Evolutionary conservation across 2,888 invertebrate species (phyloP).

Genomic region (Machimus atricapillus): DNA sequence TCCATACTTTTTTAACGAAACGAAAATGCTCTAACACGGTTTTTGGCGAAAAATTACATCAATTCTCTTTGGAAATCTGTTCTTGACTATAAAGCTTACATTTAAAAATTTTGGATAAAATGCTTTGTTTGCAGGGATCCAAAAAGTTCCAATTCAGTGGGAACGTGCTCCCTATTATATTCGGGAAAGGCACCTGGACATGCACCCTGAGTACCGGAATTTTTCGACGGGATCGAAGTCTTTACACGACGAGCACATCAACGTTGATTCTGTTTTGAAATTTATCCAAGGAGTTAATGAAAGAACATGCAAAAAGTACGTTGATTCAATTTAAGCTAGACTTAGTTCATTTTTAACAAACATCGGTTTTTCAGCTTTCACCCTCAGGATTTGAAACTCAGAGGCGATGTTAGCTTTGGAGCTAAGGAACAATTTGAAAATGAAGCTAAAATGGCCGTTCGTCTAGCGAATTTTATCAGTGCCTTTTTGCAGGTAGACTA

Average conservation of each 20-base stretch:
- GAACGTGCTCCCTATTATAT: slow-evolving; percentile 74
- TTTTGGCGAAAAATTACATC: no score
- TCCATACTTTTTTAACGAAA: no score
- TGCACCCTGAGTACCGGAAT: slow-evolving; percentile 77
- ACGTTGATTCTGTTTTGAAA: slow-evolving; percentile 79
- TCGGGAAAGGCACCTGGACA: slow-evolving; percentile 77
- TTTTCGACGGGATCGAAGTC: slow-evolving; percentile 71
- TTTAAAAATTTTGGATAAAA: background rate
- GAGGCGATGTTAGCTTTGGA: slow-evolving; percentile 87
- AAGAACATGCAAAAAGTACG: slow-evolving; percentile 63
- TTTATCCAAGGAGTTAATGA: slow-evolving; percentile 76
- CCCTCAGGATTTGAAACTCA: slow-evolving; percentile 76
- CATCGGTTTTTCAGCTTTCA: slow-evolving; percentile 66
- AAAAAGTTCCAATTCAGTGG: slow-evolving; percentile 85
- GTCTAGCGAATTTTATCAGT: slow-evolving; percentile 94
- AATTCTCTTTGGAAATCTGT: background rate
- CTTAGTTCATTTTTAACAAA: background rate
- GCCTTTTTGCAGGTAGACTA: slow-evolving; percentile 82
- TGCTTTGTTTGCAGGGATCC: slow-evolving; percentile 72
- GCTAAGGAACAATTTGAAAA: slow-evolving; percentile 90
- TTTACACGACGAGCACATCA: slow-evolving; percentile 71
- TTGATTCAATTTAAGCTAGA: background rate
- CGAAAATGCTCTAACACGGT: no score
- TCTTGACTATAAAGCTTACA: no score
- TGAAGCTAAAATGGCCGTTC: slow-evolving; percentile 95